Base-by-base conservation (phyloP, 2,888 invertebrate genomes). In the Dione vanillae region DNA sequence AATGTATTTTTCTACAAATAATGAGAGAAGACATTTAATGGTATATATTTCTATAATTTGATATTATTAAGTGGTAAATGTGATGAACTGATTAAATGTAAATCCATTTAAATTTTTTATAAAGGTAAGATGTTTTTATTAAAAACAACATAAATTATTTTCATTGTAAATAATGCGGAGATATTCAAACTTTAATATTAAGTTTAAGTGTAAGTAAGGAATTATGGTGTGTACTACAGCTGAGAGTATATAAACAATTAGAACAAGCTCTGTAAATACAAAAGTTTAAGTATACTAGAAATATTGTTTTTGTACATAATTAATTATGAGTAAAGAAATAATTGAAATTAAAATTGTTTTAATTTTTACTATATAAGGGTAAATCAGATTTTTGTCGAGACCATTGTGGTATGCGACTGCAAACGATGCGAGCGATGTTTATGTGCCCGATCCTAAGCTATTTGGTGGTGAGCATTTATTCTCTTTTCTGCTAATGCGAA, bases 251-350 rank as follows among this genome's bases (percentile, higher is more conserved):
- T 56, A 56, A 5, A 56, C 0, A 16, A 37, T n/a, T 37, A 56
- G 37, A 16, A 37, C 56, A 37, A 56, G 11, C 9, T 37, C n/a
- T 37, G 37, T 61, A 43, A 45, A 45, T 27, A 61, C 45, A 61
- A 43, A 61, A 61, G 6, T 41, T 27, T 59, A 61, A 27, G 27
- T 61, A 45, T 61, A 45, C 45, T 45, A 16, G 27, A 61, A 61
- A 45, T 61, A 61, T 61, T 56, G 56, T 56, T 43, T 59, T 61
- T 61, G 61, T 61, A 61, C 61, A 61, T 61, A 61, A 16, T 35
- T 37, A 49, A 35, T 16, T 37, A 35, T 45, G n/a, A 61, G 27
- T 61, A 45, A 61, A 61, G 61, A 61, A 45, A 11, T 16, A 61
- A 61, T 45, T n/a, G 45, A 56, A 16, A 16, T 37, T 6, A 56